Percentiles rank a stretch among this genome's conserved stretches.
Evolutionary conservation across 2,888 invertebrate genomes (phyloP).

Genomic region (Erebia aethiops): DNA sequence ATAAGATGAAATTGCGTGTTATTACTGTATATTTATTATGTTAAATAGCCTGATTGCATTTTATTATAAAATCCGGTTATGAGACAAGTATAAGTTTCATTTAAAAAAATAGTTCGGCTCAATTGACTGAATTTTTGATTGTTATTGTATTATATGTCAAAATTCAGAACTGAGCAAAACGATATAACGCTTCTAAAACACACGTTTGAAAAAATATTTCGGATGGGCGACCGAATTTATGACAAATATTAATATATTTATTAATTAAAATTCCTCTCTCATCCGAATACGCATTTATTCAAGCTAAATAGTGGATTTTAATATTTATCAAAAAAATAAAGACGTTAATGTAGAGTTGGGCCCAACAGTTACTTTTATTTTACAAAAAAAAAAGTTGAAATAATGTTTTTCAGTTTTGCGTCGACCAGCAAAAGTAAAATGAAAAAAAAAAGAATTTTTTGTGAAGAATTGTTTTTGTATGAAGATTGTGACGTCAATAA

Average conservation of each 20-base stretch:
- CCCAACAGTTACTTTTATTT: conserved; percentile 26
- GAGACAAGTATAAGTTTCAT: no score
- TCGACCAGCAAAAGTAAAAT: not conserved
- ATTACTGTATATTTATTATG: no score
- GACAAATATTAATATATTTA: conserved; percentile 19
- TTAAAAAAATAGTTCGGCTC: no score
- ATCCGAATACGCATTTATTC: conserved; percentile 70
- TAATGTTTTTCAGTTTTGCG: not conserved
- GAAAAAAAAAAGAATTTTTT: not conserved
- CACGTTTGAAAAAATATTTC: conserved; percentile 41
- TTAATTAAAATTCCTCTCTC: conserved; percentile 51
- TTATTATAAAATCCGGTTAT: no score
- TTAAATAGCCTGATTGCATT: no score
- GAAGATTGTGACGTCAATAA: no score
- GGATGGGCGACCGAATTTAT: conserved; percentile 53
- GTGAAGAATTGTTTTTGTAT: no score
- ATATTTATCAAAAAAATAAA: conserved; percentile 39
- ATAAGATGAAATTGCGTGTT: no score
- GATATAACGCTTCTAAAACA: conserved; percentile 16
- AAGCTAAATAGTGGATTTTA: conserved; percentile 54
- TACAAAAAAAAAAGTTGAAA: not conserved
- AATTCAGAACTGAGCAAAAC: not conserved
- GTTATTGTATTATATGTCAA: no score
- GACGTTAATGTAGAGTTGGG: conserved; percentile 22
- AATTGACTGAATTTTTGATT: no score